A percentile compares a stretch with the other conserved stretches of the same genome.
phyloP scores from a whole-genome alignment of 2,797 vertebrate genomes.

The Staurois parvus region DNA sequence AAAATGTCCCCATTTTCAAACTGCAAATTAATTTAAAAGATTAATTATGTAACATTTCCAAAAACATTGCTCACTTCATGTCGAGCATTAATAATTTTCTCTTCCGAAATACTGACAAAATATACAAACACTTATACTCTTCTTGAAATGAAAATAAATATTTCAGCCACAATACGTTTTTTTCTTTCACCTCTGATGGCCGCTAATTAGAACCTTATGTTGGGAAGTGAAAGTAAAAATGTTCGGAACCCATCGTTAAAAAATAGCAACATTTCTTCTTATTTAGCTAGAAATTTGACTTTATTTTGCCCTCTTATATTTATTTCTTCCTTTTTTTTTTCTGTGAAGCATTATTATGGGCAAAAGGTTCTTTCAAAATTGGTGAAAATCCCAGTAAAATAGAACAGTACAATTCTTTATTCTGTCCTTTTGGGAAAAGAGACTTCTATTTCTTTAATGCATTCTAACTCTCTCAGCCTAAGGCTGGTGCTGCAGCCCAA shows the following conservation, averaged over 20 bases:
- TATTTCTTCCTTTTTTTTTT: slow-evolving; percentile 37
- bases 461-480: slow-evolving; percentile 65
- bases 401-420: slow-evolving; percentile 62
- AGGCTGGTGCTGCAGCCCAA: slow-evolving; percentile 61
- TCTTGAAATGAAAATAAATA: slow-evolving; percentile 41
- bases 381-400: slow-evolving; percentile 62
- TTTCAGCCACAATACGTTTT: slow-evolving; percentile 25
- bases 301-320: slow-evolving; percentile 54
- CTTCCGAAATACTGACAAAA: slow-evolving; percentile 29
- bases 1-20: neutral
- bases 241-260: slow-evolving; percentile 23
- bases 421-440: slow-evolving; percentile 55
- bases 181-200: slow-evolving; percentile 10
- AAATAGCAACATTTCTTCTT: slow-evolving; percentile 33
- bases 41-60: neutral
- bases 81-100: slow-evolving; percentile 1
- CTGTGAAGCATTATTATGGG: slow-evolving; percentile 59
- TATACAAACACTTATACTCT: slow-evolving; percentile 43
- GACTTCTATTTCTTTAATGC: slow-evolving; percentile 65
- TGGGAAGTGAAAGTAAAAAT: neutral
- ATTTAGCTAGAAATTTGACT: slow-evolving; percentile 60
- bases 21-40: neutral
- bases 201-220: slow-evolving; percentile 46
- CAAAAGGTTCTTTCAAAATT: slow-evolving; percentile 64
- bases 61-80: slow-evolving; percentile 2